A percentile compares a stretch with the other conserved stretches of the same genome.
These are phyloP conservation scores for Hycleus cichorii DNA, from an alignment of 1,140 invertebrate species.

Conservation along the genomic window DNA sequence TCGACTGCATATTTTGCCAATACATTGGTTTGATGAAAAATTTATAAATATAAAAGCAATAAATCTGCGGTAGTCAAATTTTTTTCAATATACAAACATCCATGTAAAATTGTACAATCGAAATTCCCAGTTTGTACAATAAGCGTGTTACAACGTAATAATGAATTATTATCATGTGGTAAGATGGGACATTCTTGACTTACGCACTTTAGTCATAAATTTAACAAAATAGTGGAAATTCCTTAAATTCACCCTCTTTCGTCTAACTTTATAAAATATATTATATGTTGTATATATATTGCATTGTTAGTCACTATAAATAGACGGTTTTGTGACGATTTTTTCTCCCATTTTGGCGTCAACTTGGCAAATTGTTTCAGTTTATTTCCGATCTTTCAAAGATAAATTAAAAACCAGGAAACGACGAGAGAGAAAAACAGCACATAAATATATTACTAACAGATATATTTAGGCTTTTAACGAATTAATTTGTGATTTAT, in stretches of 20 bases:
- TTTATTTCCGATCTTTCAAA: background rate
- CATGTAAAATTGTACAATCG: background rate
- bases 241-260: slow-evolving; percentile 17
- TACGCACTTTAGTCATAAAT: slow-evolving; percentile 22
- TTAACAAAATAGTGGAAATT: slow-evolving; percentile 22
- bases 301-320: slow-evolving; percentile 23
- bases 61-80: background rate
- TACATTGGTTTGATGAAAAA: slow-evolving; percentile 5
- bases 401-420: too few relatives aligned
- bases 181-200: slow-evolving; percentile 22
- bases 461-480: background rate
- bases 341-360: slow-evolving; percentile 5
- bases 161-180: slow-evolving; percentile 18
- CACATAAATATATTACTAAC: too few relatives aligned
- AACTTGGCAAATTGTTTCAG: slow-evolving; percentile 19
- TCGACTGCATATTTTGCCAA: slow-evolving; percentile 12
- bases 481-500: slow-evolving; percentile 13
- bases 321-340: slow-evolving; percentile 17
- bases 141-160: background rate
- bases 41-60: background rate
- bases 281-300: slow-evolving; percentile 19
- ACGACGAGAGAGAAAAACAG: too few relatives aligned
- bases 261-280: slow-evolving; percentile 19
- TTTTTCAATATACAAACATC: background rate
- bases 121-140: background rate